Base-by-base conservation (phyloP, 2,797 vertebrate species). In the Pangasius krempfi region DNA sequence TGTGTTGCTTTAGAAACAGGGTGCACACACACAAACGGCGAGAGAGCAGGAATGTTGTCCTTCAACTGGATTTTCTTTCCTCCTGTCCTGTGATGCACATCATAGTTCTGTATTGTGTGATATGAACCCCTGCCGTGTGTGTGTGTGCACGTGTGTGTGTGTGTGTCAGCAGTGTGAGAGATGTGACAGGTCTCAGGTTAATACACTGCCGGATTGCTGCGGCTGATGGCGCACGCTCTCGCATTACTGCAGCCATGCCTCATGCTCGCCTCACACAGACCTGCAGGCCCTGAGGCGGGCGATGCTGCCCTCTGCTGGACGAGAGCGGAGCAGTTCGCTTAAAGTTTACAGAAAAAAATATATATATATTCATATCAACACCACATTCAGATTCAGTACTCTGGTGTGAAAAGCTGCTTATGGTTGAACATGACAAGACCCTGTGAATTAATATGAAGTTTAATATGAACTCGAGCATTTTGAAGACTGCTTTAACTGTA, bases 181-280 rank as follows among this genome's bases (percentile, higher is more conserved):
- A 90, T 89, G 79, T 73, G 73, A 70, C 1, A 78, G 85, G 84
- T 85, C 68, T 85, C 33, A 22, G 84, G 84, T 85, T 85, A 85
- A 85, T 85, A 85, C 84, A 85, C 95, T 94, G 94, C 94, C 93
- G 93, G 94, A 58, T 85, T 94, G 95, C 95, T 96, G 94, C 93
- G 95, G 95, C 95, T 96, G 96, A 96, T 95, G 95, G 95, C 95
- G 95, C 95, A 96, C 95, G 94, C 94, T 94, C 95, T 95, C 93
- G 94, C 93, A 96, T 96, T 96, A 96, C 94, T 94, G 92, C 93
- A 94, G 92, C 93, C 94, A 94, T 95, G 95, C 94, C 93, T 96
- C 95, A 95, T 95, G 93, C 94, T 92, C 79, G 66, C 91, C 92
- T 92, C 93, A 92, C 92, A 87, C 93, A 93, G 94, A 94, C 93